Conservation (phyloP, 2,797 vertebrate genomes). For the Gallirallus australis region DNA sequence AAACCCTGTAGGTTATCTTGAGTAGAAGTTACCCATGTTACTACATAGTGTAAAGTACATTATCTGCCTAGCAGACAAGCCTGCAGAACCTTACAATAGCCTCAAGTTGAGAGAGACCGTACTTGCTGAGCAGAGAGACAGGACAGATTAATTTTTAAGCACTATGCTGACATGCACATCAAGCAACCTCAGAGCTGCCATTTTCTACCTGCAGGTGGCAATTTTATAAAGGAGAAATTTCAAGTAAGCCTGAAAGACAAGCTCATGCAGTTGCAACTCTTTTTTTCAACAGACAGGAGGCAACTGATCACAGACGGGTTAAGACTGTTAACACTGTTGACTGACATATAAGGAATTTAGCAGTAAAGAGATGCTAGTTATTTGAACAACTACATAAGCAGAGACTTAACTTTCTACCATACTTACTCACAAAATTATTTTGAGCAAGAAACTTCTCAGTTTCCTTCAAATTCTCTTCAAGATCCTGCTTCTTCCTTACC, state of each 20-base stretch:
- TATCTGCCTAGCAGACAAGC: neutral
- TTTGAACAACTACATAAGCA: neutral
- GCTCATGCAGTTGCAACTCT: neutral
- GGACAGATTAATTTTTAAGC: neutral
- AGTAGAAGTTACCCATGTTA: neutral
- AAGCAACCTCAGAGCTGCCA: neutral
- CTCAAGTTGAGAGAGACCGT: neutral
- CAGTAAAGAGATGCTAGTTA: neutral
- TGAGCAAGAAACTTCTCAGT: neutral
- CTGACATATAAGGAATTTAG: neutral
- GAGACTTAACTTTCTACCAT: neutral
- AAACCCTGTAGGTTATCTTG: neutral
- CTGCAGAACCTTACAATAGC: neutral
- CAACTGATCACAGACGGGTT: neutral
- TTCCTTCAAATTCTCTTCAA: neutral
- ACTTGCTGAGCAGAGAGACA: neutral
- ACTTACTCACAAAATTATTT: neutral
- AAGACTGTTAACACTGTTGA: neutral
- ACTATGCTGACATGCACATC: neutral
- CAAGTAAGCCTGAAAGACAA: neutral
- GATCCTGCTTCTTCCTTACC: neutral
- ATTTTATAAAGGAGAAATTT: neutral
- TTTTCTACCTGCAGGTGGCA: neutral
- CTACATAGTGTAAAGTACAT: neutral
- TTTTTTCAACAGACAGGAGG: neutral